Percentiles rank a stretch among this genome's conserved stretches.
phyloP scores from a whole-genome alignment of 2,797 vertebrate genomes.

The Margarornis squamiger region DNA sequence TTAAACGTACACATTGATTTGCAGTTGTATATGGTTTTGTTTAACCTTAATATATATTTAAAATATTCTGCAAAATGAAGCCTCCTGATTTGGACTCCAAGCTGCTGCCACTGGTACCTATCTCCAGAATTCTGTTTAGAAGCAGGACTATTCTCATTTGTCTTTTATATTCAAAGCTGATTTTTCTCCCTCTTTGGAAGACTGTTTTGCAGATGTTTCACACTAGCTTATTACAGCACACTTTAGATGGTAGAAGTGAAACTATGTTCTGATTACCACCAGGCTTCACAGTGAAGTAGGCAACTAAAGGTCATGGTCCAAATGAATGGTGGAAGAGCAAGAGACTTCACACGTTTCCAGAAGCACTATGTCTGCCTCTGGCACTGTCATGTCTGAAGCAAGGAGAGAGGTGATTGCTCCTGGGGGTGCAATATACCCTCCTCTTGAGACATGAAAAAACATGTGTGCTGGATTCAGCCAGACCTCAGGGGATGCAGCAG shows the following conservation, averaged over 20 bases:
- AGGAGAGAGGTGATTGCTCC: neutral
- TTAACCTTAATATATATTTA: neutral
- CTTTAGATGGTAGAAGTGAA: neutral
- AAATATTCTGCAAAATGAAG: neutral
- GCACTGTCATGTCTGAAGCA: neutral
- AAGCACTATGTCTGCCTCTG: neutral
- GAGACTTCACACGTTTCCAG: neutral
- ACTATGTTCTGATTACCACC: fast-evolving
- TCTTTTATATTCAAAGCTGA: neutral
- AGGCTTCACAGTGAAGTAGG: neutral
- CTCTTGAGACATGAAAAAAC: neutral
- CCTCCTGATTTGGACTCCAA: neutral
- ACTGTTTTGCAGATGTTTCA: neutral
- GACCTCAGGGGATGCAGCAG: neutral
- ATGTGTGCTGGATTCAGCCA: neutral
- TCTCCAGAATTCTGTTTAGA: neutral
- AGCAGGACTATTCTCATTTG: neutral
- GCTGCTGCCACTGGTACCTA: neutral
- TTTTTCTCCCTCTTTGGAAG: neutral
- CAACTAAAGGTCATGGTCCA: neutral
- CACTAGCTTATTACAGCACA: neutral
- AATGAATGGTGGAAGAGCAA: neutral
- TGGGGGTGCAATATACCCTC: neutral
- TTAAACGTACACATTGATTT: neutral
- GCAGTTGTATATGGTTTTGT: neutral